Evolutionary conservation across 2,797 vertebrate genomes (phyloP), one percentile per base, ranked within the genome.

Genomic region (Enteromius fasciolatus): DNA sequence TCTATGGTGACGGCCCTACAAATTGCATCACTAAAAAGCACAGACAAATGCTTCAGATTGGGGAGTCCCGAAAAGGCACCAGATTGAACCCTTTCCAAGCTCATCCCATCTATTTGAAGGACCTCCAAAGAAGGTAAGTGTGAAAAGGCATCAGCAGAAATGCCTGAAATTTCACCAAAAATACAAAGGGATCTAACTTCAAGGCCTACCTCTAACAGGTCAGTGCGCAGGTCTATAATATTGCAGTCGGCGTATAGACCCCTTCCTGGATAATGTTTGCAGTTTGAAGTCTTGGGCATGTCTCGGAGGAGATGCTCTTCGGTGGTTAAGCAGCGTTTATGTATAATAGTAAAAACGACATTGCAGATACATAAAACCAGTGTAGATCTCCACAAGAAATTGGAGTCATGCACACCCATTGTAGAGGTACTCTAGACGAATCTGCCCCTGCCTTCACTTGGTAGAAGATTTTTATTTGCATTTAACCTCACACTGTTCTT

Each of bases 161-260:
- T 79, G 17, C 63, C 48, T 5, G 41, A 17, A 20, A 61, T 44
- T 15, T 78, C 3, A 9, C 44, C 67, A 20, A 7, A 12, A 73
- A 88, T 66, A 63, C 86, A 87, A 15, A 90, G 74, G 1, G 78
- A 80, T 48, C 68, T 66, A n/a, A 84, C 63, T 20, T 78, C 59
- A 12, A 44, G n/a, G 23, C 28, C 59, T 28, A 86, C 76, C 75
- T 89, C 78, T 8, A 36, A 64, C 41, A 87, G 78, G 44, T 86
- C 84, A 4, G 59, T 73, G 44, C 31, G 59, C 18, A 87, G 85
- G 64, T 87, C 72, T 8, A 36, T 33, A 12, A 82, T 31, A 25
- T 78, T 79, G 80, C 88, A 88, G 63, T 90, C 63, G 4, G 77
- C 48, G 2, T 87, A 87, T 3, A 54, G 76, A 36, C 89, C 83